A percentile compares a stretch with the other conserved stretches of the same genome.
Evolutionary conservation across 2,888 invertebrate species (phyloP).

Genomic region (Brachypterus glaber): DNA sequence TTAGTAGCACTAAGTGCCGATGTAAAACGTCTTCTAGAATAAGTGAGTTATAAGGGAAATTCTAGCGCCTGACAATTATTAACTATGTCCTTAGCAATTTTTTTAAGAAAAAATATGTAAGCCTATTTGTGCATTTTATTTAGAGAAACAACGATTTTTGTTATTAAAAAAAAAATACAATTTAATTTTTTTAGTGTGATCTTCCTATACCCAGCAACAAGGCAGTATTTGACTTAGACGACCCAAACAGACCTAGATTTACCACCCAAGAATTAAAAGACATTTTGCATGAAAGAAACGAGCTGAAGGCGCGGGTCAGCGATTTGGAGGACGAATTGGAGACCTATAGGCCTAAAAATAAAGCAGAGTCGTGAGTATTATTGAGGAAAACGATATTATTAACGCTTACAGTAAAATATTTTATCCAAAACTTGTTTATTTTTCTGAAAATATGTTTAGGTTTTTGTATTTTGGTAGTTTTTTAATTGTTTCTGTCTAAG

Average conservation of each 20-base stretch:
- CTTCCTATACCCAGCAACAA: conserved; percentile 47
- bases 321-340: conserved; percentile 90
- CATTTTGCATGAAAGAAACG: conserved; percentile 85
- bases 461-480: conserved; percentile 3
- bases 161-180: too few relatives aligned
- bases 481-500: conserved; percentile 15
- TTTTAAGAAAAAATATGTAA: too few relatives aligned
- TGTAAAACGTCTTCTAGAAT: too few relatives aligned
- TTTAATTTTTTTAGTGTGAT: conserved; percentile 36
- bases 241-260: conserved; percentile 70
- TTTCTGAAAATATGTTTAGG: conserved; percentile 8
- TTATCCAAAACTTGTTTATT: conserved; percentile 7
- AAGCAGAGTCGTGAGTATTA: conserved; percentile 42
- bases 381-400: background rate
- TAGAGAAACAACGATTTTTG: too few relatives aligned
- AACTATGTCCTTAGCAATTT: too few relatives aligned
- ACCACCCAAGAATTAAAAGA: conserved; percentile 77
- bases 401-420: conserved; percentile 2
- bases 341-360: conserved; percentile 53
- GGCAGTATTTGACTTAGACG: conserved; percentile 52
- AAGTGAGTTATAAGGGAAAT: too few relatives aligned
- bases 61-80: too few relatives aligned
- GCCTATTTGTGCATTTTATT: background rate
- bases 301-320: conserved; percentile 82
- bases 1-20: too few relatives aligned